These are phyloP conservation scores for Rosalia funebris DNA, from an alignment of 2,888 invertebrate genomes.

Conservation along the genomic window DNA sequence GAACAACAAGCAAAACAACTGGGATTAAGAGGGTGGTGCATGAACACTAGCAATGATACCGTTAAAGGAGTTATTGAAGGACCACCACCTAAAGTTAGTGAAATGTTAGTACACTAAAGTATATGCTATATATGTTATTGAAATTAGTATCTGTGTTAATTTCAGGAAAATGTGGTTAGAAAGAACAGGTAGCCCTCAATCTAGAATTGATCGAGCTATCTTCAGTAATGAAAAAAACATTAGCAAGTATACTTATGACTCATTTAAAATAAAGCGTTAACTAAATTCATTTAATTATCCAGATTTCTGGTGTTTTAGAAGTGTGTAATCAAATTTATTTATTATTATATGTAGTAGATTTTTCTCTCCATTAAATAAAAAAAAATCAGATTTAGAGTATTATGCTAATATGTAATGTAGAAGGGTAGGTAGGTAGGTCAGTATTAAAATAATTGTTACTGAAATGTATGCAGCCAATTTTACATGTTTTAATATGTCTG, in stretches of 20 bases:
- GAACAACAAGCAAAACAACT: conserved; percentile 72
- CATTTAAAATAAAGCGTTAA: conserved; percentile 49
- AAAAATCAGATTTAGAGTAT: too few species aligned
- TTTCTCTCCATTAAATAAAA: too few species aligned
- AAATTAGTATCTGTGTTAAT: conserved; percentile 29
- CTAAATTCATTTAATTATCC: not conserved
- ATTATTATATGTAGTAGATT: not conserved
- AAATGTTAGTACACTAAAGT: conserved; percentile 69
- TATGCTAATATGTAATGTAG: too few species aligned
- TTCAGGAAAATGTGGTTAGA: conserved; percentile 71
- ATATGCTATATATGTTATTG: conserved; percentile 16
- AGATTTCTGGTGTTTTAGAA: not conserved
- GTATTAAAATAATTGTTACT: too few species aligned
- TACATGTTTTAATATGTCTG: too few species aligned
- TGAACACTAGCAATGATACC: conserved; percentile 74
- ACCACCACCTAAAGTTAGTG: conserved; percentile 67
- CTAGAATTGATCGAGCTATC: conserved; percentile 77
- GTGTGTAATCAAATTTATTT: conserved; percentile 1
- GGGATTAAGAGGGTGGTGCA: conserved; percentile 77
- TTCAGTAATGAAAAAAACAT: conserved; percentile 74
- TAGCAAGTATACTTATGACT: conserved; percentile 50
- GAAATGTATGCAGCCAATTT: too few species aligned
- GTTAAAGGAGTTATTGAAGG: conserved; percentile 77
- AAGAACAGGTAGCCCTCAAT: conserved; percentile 78
- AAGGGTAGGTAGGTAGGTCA: too few species aligned